These are phyloP conservation scores for Picathartes gymnocephalus DNA, from an alignment of 2,113 vertebrate species.

Conservation along the genomic window DNA sequence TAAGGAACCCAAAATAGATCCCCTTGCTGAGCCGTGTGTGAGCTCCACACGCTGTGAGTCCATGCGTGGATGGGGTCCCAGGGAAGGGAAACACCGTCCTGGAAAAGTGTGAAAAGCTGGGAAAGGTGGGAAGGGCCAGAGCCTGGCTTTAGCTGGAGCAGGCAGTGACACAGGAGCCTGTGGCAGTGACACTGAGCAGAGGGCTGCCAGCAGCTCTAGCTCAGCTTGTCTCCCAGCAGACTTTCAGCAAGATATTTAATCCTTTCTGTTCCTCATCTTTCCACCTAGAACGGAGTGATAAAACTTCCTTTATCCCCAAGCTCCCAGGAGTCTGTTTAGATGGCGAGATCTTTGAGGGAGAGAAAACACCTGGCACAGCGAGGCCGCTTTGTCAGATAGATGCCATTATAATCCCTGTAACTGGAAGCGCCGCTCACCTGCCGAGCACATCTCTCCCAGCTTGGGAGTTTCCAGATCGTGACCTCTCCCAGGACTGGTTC, in stretches of 20 bases:
- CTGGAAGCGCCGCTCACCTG: not conserved
- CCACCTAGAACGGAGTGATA: not conserved
- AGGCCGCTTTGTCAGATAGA: not conserved
- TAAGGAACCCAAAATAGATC: not conserved
- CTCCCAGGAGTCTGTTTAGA: not conserved
- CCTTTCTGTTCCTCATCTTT: not conserved
- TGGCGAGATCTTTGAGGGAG: not conserved
- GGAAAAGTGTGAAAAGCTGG: not conserved
- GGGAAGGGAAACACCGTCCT: not conserved
- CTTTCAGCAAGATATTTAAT: not conserved
- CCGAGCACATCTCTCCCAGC: not conserved
- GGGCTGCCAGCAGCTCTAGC: not conserved
- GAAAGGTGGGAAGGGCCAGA: not conserved
- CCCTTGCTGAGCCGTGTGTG: fast-evolving
- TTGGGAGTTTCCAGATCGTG: not conserved
- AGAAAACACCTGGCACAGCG: slow-evolving; percentile 20
- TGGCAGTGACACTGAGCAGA: not conserved
- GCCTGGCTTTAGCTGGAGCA: not conserved
- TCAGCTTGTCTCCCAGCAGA: not conserved
- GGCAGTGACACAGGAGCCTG: not conserved
- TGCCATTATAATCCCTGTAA: not conserved
- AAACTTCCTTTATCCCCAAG: not conserved
- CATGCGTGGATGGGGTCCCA: not conserved
- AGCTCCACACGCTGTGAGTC: fast-evolving
- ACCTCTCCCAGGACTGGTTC: not conserved